These are phyloP conservation scores for Forbesichthys papilliferus DNA, from an alignment of 2,113 vertebrate genomes.

Conservation along the genomic window DNA sequence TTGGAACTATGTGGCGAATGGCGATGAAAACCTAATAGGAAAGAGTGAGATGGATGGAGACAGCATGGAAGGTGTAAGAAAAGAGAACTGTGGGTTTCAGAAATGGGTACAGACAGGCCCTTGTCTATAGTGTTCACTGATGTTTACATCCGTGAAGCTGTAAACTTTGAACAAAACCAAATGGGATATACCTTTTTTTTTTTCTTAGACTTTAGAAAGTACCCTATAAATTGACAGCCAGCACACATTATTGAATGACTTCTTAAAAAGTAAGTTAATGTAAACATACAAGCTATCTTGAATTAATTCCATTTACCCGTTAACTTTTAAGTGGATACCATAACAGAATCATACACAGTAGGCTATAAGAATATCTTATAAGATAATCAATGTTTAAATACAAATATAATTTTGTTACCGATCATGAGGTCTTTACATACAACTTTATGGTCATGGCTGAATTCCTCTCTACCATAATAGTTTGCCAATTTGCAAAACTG, in stretches of 20 bases:
- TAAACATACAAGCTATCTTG: no score
- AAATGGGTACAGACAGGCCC: constrained; percentile 53
- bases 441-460: no score
- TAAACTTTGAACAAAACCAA: not conserved
- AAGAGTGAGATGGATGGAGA: constrained; percentile 38
- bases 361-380: no score
- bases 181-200: constrained; percentile 29
- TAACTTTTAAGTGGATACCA: no score
- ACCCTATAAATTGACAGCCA: constrained; percentile 59
- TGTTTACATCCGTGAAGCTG: constrained; percentile 41
- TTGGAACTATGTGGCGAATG: constrained; percentile 53
- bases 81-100: constrained; percentile 35
- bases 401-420: no score
- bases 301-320: no score
- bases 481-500: no score
- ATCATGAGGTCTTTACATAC: no score
- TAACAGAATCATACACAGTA: no score
- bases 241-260: constrained; percentile 15
- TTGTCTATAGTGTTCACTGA: constrained; percentile 5
- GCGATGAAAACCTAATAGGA: constrained; percentile 44
- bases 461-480: no score
- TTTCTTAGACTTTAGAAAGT: constrained; percentile 43
- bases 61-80: constrained; percentile 43
- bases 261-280: no score
- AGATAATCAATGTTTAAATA: no score